Conservation (phyloP, 2,888 invertebrate species). For the Prenolepis imparis region DNA sequence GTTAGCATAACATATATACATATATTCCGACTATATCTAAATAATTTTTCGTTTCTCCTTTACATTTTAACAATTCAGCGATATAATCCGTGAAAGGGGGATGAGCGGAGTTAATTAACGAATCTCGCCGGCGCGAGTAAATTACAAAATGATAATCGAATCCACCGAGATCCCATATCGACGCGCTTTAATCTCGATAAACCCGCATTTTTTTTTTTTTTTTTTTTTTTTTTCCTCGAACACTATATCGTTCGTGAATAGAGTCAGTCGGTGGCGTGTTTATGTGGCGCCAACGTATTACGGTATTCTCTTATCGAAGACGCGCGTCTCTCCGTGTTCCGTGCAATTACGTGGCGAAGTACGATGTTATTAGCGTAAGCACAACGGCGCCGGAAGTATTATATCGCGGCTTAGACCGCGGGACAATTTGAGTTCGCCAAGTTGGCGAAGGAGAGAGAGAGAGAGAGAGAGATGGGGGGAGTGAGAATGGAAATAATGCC, state of each 20-base stretch:
- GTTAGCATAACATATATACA: background rate
- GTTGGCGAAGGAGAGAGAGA: background rate
- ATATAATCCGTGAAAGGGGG: background rate
- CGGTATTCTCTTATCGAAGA: constrained; percentile 37
- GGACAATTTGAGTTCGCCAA: constrained; percentile 52
- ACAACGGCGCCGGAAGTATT: constrained; percentile 55
- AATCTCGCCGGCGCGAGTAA: background rate
- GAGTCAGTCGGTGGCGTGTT: background rate
- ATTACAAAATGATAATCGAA: background rate
- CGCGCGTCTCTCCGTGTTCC: background rate
- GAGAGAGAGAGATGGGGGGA: background rate
- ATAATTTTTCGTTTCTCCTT: background rate
- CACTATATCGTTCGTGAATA: background rate
- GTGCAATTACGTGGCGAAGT: constrained; percentile 28
- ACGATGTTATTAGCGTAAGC: constrained; percentile 46
- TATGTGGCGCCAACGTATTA: constrained; percentile 28
- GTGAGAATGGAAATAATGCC: constrained; percentile 53
- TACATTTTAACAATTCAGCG: background rate
- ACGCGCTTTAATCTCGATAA: constrained; percentile 5
- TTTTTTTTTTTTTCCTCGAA: background rate
- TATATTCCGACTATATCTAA: background rate
- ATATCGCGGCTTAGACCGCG: constrained; percentile 32
- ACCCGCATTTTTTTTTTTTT: constrained; percentile 4
- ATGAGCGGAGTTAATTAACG: constrained; percentile 24
- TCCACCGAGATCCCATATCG: background rate